Base-by-base conservation (phyloP, 2,888 invertebrate species). In the Protodeltote pygarga region DNA sequence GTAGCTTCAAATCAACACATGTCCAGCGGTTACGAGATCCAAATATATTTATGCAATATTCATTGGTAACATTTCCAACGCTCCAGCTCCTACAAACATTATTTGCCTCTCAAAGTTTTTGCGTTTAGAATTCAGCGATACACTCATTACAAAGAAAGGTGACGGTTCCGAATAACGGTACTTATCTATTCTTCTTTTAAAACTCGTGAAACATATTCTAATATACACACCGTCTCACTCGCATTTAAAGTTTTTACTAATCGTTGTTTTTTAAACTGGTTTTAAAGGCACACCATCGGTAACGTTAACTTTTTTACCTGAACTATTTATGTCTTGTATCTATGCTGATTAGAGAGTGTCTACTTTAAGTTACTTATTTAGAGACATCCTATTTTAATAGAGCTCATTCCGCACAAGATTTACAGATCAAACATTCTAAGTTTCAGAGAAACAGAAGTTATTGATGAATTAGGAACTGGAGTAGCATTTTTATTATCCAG, bases 201-300 rank as follows among this genome's bases (percentile, higher is more conserved):
- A 71, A 72, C 65, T 68, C 64, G 55, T 71, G 58, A 58, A 66
- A 60, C 64, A 54, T 64, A 66, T 65, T 66, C 59, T 60, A 67
- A 65, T 58, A 53, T 25, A 60, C 51, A 42, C 21, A 54, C 48
- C 35, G 58, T 60, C 67, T 70, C 47, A 67, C 57, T 65, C 58
- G 57, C 50, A 42, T 58, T 59, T 49, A 57, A 63, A 61, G 52
- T 59, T 58, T 55, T 62, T 55, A 57, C 52, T 55, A 59, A 47
- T 53, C 47, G 59, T 50, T 53, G 54, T 65, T 55, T 63, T 45
- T 57, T 49, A 67, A 65, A 71, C 63, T 53, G 61, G 71, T 71
- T 71, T 67, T 65, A 40, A 49, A 38, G 37, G 39, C 28, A 45
- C 49, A 41, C 27, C 35, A 44, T n/a, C n/a, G n/a, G 44, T 41